A percentile compares a stretch with the other conserved stretches of the same genome.
These are phyloP conservation scores for Cheilosia vulpina DNA, from an alignment of 2,888 invertebrate species.

Conservation along the genomic window DNA sequence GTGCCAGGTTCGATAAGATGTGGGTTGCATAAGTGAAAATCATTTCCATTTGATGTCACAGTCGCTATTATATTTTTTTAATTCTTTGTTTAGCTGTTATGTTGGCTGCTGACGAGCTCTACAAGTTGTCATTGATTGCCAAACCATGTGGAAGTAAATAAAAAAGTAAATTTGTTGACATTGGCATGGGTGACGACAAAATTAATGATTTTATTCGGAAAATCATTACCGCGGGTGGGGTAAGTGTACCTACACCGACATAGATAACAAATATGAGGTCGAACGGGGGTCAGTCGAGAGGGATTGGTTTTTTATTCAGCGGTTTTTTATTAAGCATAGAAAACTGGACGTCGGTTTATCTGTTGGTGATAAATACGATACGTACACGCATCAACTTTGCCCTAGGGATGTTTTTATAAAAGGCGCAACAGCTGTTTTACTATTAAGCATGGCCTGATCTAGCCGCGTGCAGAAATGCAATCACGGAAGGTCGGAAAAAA, in stretches of 20 bases:
- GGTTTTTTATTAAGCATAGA: too few relatives aligned
- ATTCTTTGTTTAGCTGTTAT: slow-evolving; percentile 59
- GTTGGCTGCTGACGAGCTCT: slow-evolving; percentile 30
- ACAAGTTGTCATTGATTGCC: slow-evolving; percentile 69
- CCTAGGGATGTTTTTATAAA: too few relatives aligned
- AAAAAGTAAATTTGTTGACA: slow-evolving; percentile 64
- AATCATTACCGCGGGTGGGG: background rate
- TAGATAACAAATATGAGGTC: slow-evolving; percentile 22
- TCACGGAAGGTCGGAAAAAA: too few relatives aligned
- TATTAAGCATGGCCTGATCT: too few relatives aligned
- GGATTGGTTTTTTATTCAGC: background rate
- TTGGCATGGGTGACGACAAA: slow-evolving; percentile 32
- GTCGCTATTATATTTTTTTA: slow-evolving; percentile 56
- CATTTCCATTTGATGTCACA: slow-evolving; percentile 67
- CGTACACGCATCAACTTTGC: too few relatives aligned
- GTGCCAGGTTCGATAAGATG: slow-evolving; percentile 35
- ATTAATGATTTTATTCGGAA: slow-evolving; percentile 48
- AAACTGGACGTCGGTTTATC: too few relatives aligned
- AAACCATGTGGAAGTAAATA: slow-evolving; percentile 62
- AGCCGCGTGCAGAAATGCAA: too few relatives aligned
- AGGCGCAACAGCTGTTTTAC: too few relatives aligned
- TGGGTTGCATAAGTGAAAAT: slow-evolving; percentile 69
- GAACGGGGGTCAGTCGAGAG: background rate
- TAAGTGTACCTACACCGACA: background rate
- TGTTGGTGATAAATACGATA: too few relatives aligned